phyloP scores from a whole-genome alignment of 2,888 invertebrate genomes.

The Parthenolecanium corni region DNA sequence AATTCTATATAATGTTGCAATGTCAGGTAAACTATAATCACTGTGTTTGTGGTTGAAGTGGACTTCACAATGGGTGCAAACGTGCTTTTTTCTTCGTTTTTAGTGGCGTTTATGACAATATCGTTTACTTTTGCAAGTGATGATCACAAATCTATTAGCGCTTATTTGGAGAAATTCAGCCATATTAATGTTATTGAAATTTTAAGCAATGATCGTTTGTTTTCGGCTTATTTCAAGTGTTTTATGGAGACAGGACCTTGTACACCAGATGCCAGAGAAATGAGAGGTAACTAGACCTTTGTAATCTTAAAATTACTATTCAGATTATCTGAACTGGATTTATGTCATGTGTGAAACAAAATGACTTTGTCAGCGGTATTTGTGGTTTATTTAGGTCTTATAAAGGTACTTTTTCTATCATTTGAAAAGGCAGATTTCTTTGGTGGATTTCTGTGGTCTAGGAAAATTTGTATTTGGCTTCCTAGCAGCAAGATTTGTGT shows the following conservation, averaged over 20 bases:
- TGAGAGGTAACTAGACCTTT: constrained; percentile 59
- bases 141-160: constrained; percentile 7
- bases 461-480: too few species aligned
- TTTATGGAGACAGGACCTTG: constrained; percentile 52
- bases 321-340: not conserved
- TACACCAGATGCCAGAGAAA: constrained; percentile 55
- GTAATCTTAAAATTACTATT: not conserved
- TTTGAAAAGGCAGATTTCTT: too few species aligned
- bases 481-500: too few species aligned
- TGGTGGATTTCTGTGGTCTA: too few species aligned
- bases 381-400: too few species aligned
- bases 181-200: constrained; percentile 56
- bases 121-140: constrained; percentile 12
- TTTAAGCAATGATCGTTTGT: constrained; percentile 51
- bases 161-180: constrained; percentile 47
- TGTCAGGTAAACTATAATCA: constrained; percentile 11
- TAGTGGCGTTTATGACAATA: not conserved
- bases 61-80: constrained; percentile 1
- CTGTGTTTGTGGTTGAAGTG: not conserved
- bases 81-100: not conserved
- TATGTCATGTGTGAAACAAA: too few species aligned
- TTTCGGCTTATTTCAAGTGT: constrained; percentile 54
- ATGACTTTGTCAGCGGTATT: too few species aligned
- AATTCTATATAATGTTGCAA: constrained; percentile 23
- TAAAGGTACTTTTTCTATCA: too few species aligned